These are phyloP conservation scores for Tenodera sinensis DNA, from an alignment of 2,888 invertebrate species.

Conservation along the genomic window DNA sequence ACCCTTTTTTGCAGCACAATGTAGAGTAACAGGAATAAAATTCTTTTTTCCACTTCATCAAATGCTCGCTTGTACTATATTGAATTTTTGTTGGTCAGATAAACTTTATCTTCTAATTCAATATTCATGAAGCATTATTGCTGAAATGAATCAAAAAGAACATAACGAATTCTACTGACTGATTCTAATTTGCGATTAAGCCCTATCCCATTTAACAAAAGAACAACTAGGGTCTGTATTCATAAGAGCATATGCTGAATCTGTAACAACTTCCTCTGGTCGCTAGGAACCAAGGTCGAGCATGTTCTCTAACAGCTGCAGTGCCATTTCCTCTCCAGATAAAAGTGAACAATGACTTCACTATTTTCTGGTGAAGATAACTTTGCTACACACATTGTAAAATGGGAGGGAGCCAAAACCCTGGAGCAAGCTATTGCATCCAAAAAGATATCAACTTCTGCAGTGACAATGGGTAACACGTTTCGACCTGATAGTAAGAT, in stretches of 20 bases:
- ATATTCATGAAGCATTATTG: background rate
- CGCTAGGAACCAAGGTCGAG: background rate
- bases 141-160: background rate
- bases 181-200: background rate
- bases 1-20: no score
- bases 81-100: background rate
- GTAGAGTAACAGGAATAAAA: background rate
- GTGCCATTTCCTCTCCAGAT: background rate
- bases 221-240: background rate
- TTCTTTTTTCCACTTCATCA: background rate
- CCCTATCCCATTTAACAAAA: background rate
- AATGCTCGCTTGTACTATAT: background rate
- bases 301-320: background rate
- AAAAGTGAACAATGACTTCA: background rate
- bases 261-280: background rate
- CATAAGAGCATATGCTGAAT: background rate
- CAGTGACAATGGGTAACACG: no score
- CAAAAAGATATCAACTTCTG: no score
- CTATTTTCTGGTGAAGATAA: background rate
- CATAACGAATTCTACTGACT: background rate
- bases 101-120: background rate
- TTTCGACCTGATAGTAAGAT: no score
- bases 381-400: background rate
- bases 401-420: background rate
- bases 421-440: no score